phyloP scores from a whole-genome alignment of 2,888 invertebrate genomes.

The Drosophila aldrichi region DNA sequence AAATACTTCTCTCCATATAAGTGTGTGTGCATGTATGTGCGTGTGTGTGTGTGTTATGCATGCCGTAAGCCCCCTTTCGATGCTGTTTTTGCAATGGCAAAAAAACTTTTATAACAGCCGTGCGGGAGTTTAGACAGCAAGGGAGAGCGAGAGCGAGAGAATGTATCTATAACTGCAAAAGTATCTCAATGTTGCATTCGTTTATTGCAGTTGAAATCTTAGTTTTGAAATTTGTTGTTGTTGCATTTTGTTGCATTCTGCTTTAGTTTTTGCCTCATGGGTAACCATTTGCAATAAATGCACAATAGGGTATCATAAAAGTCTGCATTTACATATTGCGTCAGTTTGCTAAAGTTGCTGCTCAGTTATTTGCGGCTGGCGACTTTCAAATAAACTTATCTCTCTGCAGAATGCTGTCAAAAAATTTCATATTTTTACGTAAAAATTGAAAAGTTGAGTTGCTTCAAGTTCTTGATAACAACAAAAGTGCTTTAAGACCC shows the following conservation, averaged over 20 bases:
- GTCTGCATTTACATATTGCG: conserved; percentile 3
- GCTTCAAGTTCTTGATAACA: not conserved
- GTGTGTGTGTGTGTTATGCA: not conserved
- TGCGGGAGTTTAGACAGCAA: conserved; percentile 17
- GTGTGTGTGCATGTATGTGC: conserved; percentile 4
- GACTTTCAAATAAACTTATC: not conserved
- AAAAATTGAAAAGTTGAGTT: not conserved
- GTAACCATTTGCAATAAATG: conserved; percentile 2
- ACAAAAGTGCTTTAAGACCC: no score
- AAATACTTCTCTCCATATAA: conserved; percentile 7
- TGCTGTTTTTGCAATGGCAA: conserved; percentile 24
- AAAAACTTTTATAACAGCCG: conserved; percentile 46
- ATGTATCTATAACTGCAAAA: conserved; percentile 32
- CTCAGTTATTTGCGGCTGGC: not conserved
- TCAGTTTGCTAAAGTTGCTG: not conserved
- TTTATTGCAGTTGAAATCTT: conserved; percentile 49
- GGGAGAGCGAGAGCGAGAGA: conserved; percentile 16
- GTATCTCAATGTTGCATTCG: conserved; percentile 61
- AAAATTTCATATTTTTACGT: not conserved
- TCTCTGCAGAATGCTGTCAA: not conserved
- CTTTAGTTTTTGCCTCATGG: conserved; percentile 22
- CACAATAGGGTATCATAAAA: conserved; percentile 2
- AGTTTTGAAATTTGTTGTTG: conserved; percentile 11
- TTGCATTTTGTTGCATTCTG: conserved; percentile 12
- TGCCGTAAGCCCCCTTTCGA: conserved; percentile 10